Conservation (phyloP, 2,113 vertebrate species). For the Oxyura jamaicensis region DNA sequence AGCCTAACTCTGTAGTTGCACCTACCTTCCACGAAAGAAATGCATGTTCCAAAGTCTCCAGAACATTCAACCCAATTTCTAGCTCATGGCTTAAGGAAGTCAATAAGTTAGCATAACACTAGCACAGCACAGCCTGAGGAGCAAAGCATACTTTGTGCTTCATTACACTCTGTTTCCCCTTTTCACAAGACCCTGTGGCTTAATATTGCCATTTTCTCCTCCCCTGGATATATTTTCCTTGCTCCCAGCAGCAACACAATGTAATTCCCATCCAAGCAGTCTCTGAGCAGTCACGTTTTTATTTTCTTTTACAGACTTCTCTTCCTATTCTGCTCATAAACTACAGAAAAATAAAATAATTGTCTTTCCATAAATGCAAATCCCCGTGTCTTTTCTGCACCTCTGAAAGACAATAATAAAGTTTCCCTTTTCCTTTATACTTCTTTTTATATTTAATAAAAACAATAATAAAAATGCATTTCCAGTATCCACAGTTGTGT, state of each 20-base stretch:
- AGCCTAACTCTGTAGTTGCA: constrained; percentile 34
- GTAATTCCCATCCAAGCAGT: constrained; percentile 9
- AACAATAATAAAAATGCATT: background rate
- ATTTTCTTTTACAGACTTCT: background rate
- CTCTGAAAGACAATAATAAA: background rate
- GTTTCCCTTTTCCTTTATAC: background rate
- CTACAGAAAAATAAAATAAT: background rate
- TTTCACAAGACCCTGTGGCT: background rate
- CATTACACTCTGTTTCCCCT: background rate
- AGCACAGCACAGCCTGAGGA: background rate
- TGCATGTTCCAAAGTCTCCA: constrained; percentile 25
- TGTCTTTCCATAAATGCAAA: background rate
- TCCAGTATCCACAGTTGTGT: background rate
- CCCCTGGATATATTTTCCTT: background rate
- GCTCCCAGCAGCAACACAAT: constrained; percentile 6
- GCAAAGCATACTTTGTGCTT: background rate
- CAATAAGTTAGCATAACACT: background rate
- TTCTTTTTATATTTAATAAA: background rate
- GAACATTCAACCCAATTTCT: constrained; percentile 49
- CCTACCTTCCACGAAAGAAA: constrained; percentile 45
- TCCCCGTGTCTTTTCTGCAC: background rate
- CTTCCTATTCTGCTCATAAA: background rate
- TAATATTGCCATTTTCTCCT: constrained; percentile 27
- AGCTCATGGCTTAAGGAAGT: constrained; percentile 15
- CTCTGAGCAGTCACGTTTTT: background rate